Percentiles rank a stretch among this genome's conserved stretches.
Conservation (phyloP, 2,797 vertebrate species). For the Odontamblyopus rebecca region DNA sequence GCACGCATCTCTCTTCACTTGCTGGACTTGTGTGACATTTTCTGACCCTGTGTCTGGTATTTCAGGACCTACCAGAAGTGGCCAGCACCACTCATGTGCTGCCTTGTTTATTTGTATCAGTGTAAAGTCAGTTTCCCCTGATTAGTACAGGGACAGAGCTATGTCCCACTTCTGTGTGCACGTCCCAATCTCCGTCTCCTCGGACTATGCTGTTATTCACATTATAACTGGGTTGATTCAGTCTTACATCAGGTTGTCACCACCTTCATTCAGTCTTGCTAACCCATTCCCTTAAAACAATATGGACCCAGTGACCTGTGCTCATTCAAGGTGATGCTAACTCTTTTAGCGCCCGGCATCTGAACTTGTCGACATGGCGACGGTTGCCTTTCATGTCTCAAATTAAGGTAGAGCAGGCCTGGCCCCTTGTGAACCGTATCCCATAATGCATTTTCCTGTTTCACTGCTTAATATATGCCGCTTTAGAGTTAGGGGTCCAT, state of each 20-base stretch:
- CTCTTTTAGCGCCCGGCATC: conserved; percentile 37
- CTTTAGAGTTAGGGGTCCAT: neutral
- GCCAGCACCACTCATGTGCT: conserved; percentile 26
- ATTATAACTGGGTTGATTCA: conserved; percentile 57
- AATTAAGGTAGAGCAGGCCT: conserved; percentile 43
- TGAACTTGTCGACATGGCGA: conserved; percentile 26
- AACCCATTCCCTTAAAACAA: conserved; percentile 44
- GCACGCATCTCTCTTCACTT: neutral
- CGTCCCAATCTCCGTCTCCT: conserved; percentile 12
- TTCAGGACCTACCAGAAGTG: conserved; percentile 28
- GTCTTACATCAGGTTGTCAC: conserved; percentile 62
- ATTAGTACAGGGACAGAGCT: conserved; percentile 27
- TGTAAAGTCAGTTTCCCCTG: conserved; percentile 14
- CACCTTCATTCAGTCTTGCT: conserved; percentile 35
- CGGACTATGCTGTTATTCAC: conserved; percentile 55
- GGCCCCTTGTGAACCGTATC: conserved; percentile 34
- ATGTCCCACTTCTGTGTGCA: conserved; percentile 8
- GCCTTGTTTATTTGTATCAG: conserved; percentile 18
- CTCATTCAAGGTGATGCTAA: conserved; percentile 53
- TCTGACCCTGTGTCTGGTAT: conserved; percentile 22
- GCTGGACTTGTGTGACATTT: conserved; percentile 32
- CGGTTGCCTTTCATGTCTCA: conserved; percentile 45
- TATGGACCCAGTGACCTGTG: conserved; percentile 36
- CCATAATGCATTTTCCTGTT: conserved; percentile 32
- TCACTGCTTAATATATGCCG: conserved; percentile 15